Evolutionary conservation across 2,113 vertebrate species (phyloP), one percentile per base, ranked within the genome.

Genomic region (Clarias gariepinus): DNA sequence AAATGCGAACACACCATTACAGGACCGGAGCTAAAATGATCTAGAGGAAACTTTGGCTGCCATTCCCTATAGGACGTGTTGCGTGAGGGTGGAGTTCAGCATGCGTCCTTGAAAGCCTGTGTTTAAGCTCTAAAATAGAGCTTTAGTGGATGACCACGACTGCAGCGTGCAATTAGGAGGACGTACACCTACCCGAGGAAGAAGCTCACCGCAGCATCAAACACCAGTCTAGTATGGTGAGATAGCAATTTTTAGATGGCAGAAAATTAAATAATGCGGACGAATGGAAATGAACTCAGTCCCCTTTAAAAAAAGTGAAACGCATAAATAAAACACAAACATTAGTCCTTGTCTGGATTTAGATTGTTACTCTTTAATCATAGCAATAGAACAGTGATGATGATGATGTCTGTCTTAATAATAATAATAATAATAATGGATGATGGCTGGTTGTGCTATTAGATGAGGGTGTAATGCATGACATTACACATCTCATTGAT

Each of bases 41-140:
- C 52, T 57, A 64, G 18, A 30, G 55, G 57, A 86, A 82, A 68
- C 61, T 82, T n/a, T 81, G 80, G 78, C 78, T 85, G 78, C 60
- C 71, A 10, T 77, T 53, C 80, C 80, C 92, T 87, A 84, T 89
- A 88, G 86, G 86, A 90, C 82, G 64, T 90, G 87, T 68, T 85
- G 88, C 66, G 73, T 80, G 79, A 86, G 89, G 88, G 92, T 89
- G 90, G 91, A 90, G 90, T 57, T 84, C 69, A n/a, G 80, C 73
- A 86, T 90, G 89, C 87, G 86, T 78, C 88, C 82, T 55, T 68
- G 77, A 68, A 88, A 89, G 82, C 89, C 89, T 91, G 88, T 89
- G 89, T 91, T 92, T 92, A 91, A 86, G 87, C 88, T 90, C 84
- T 81, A 91, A 90, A 91, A 87, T 89, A 91, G 86, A 82, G 60